Conservation (phyloP, 2,888 invertebrate genomes). For the Sphecodes monilicornis region DNA sequence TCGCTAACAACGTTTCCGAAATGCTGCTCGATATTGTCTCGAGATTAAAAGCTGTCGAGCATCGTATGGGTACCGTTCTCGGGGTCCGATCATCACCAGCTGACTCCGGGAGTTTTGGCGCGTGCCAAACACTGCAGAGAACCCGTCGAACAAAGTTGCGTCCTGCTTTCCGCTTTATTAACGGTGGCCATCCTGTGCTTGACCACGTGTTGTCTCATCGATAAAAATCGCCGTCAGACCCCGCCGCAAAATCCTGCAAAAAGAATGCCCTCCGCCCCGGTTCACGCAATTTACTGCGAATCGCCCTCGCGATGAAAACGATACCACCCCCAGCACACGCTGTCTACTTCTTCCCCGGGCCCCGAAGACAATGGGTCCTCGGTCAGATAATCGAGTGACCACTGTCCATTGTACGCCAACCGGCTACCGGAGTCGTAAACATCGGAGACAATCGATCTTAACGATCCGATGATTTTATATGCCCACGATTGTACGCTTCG, state of each 20-base stretch:
- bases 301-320: conserved; percentile 18
- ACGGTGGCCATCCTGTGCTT: conserved; percentile 46
- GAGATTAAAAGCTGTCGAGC: conserved; percentile 72
- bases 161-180: conserved; percentile 53
- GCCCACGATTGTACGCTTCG: conserved; percentile 20
- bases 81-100: conserved; percentile 68
- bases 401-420: conserved; percentile 59
- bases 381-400: conserved; percentile 47
- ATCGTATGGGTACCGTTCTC: conserved; percentile 73
- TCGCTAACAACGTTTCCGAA: conserved; percentile 52
- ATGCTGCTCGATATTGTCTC: conserved; percentile 61
- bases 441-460: conserved; percentile 73
- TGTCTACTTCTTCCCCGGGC: conserved; percentile 14
- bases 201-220: conserved; percentile 57
- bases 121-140: conserved; percentile 64
- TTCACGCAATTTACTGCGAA: conserved; percentile 45
- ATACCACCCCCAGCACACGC: conserved; percentile 3
- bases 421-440: conserved; percentile 73
- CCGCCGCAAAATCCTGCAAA: neutral
- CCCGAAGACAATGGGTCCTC: conserved; percentile 44
- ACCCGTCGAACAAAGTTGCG: conserved; percentile 11
- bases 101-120: conserved; percentile 67
- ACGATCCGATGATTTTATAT: conserved; percentile 67
- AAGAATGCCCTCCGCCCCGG: neutral
- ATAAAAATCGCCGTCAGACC: conserved; percentile 44